Evolutionary conservation across 2,113 vertebrate genomes (phyloP), one percentile per base, ranked within the genome.

Genomic region (Sapayoa aenigma): DNA sequence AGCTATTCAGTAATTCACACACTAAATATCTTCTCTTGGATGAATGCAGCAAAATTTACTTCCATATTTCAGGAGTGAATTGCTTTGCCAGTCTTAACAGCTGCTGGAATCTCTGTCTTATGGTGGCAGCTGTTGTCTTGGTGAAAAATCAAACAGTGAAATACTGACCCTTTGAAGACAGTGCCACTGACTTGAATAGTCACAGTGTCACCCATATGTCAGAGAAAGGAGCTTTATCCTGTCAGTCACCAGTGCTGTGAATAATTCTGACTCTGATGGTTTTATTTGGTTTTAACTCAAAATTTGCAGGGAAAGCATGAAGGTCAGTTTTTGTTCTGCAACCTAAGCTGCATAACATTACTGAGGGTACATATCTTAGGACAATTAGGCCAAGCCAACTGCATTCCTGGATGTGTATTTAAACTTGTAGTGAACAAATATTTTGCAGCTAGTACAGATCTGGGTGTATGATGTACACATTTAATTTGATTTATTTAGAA

Each of bases 121-220:
- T 14, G 66, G 59, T 74, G 63, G 95, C 95, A 97, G 96, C 96
- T 97, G 94, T 94, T 96, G 91, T 91, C 88, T 69, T 81, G 89
- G 76, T 93, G 91, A 93, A 97, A 94, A 95, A 84, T 87, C 88
- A 91, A 49, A 84, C 59, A 63, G 65, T 78, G 88, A 78, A 95
- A 90, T 90, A 41, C 65, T 94, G 88, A 90, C 80, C 94, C 93
- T 92, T 94, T 94, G 86, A 94, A 95, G 94, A 86, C 75, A 63
- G 59, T 90, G 93, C 59, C 78, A 30, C 85, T 78, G 79, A 80
- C 72, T 94, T 94, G 89, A 96, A 85, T 96, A 85, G 87, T 80
- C 87, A 60, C 55, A 80, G 60, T 83, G 87, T 91, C 87, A 60
- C 63, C 65, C 59, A 0, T 80, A 72, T 0, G 2, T 91, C 85